Percentiles rank a stretch among this genome's conserved stretches.
phyloP scores from a whole-genome alignment of 2,797 vertebrate species.

The Eurystomus glaucurus region DNA sequence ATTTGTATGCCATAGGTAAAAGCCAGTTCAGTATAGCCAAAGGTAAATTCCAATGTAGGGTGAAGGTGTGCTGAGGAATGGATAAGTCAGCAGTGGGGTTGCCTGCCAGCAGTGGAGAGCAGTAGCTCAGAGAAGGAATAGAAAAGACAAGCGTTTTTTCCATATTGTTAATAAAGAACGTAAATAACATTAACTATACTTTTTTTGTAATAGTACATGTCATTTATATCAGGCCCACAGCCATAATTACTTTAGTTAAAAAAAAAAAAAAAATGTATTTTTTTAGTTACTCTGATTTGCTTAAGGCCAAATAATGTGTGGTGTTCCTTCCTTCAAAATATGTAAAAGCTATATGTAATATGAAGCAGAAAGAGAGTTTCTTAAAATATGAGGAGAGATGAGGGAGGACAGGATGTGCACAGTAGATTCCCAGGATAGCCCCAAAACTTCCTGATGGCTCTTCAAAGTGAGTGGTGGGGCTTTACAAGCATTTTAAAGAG shows the following conservation, averaged over 20 bases:
- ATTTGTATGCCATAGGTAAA: constrained; percentile 26
- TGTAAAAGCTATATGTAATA: neutral
- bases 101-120: neutral
- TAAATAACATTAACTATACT: neutral
- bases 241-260: neutral
- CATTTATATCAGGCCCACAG: neutral
- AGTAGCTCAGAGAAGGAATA: neutral
- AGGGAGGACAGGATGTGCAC: neutral
- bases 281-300: neutral
- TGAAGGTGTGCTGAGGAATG: constrained; percentile 32
- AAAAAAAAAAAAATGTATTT: rapidly evolving
- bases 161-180: neutral
- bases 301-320: neutral
- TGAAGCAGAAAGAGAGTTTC: neutral
- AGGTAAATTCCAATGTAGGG: constrained; percentile 41
- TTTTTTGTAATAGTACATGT: neutral
- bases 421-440: neutral
- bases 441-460: rapidly evolving
- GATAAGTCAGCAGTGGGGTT: constrained; percentile 2
- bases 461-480: neutral
- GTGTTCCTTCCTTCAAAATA: neutral
- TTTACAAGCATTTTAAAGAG: neutral
- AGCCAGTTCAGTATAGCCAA: constrained; percentile 4
- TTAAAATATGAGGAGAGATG: neutral
- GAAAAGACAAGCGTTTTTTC: neutral